Percentiles rank a stretch among this genome's conserved stretches.
These are phyloP conservation scores for Anadara kagoshimensis DNA, from an alignment of 1,140 invertebrate species.

Conservation along the genomic window DNA sequence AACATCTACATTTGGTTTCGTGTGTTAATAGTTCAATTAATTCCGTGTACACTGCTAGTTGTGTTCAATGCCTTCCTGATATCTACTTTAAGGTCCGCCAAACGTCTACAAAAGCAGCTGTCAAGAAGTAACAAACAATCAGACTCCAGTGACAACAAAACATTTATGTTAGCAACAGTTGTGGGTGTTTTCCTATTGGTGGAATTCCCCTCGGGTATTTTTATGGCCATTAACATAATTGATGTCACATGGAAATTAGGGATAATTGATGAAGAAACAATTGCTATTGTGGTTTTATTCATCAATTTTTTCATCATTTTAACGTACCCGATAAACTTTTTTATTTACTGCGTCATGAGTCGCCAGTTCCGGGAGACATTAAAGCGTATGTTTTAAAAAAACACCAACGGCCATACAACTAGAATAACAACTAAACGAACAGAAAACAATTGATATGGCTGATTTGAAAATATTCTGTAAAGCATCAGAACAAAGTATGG, in stretches of 20 bases:
- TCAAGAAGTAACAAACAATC: constrained; percentile 89
- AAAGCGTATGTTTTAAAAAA: constrained; percentile 83
- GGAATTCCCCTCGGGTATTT: constrained; percentile 88
- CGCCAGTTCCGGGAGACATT: constrained; percentile 95
- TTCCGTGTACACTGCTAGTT: constrained; percentile 91
- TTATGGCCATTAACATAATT: constrained; percentile 88
- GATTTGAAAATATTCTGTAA: too few relatives aligned
- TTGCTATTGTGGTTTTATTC: constrained; percentile 67
- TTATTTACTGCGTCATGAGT: constrained; percentile 96
- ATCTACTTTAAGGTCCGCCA: constrained; percentile 86
- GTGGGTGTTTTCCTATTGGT: constrained; percentile 93
- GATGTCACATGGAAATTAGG: constrained; percentile 77
- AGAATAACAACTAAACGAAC: too few relatives aligned
- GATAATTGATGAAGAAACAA: constrained; percentile 42
- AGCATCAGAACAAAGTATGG: too few relatives aligned
- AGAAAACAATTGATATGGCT: too few relatives aligned
- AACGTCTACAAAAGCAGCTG: constrained; percentile 84
- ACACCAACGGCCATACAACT: constrained; percentile 72
- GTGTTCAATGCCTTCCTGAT: constrained; percentile 93
- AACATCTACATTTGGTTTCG: constrained; percentile 88
- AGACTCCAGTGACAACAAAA: constrained; percentile 93
- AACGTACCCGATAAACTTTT: constrained; percentile 96
- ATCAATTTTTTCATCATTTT: constrained; percentile 93
- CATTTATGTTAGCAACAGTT: constrained; percentile 95
- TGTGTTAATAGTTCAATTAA: constrained; percentile 90